Conservation (phyloP, 2,888 invertebrate genomes). For the Catonia carolina region DNA sequence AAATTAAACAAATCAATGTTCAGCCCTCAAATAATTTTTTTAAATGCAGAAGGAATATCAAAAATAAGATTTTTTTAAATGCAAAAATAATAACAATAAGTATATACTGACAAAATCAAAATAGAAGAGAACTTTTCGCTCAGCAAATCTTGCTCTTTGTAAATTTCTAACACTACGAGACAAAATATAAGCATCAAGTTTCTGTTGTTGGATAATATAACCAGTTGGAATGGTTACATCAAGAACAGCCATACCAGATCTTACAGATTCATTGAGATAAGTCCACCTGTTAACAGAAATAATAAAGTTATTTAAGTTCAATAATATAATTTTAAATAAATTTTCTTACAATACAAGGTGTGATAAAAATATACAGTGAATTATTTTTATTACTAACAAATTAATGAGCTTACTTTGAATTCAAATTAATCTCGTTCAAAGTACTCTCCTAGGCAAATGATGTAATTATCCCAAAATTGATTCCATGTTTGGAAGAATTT, state of each 20-base stretch:
- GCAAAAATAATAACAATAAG: too few relatives aligned
- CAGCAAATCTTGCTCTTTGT: slow-evolving; percentile 74
- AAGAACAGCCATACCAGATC: slow-evolving; percentile 82
- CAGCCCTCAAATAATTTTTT: too few relatives aligned
- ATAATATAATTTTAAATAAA: too few relatives aligned
- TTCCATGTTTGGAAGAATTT: too few relatives aligned
- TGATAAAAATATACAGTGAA: too few relatives aligned
- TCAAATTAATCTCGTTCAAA: too few relatives aligned
- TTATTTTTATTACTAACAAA: neutral
- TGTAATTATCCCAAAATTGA: too few relatives aligned
- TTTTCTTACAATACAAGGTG: neutral
- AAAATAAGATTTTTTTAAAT: too few relatives aligned
- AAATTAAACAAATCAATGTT: too few relatives aligned
- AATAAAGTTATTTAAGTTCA: slow-evolving; percentile 5
- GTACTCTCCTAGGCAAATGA: too few relatives aligned
- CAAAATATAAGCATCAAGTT: slow-evolving; percentile 74
- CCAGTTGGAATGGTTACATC: slow-evolving; percentile 85
- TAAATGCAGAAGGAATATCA: too few relatives aligned
- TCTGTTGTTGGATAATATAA: slow-evolving; percentile 85
- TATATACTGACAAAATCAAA: slow-evolving; percentile 83
- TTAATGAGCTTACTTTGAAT: neutral
- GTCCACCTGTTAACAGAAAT: slow-evolving; percentile 58
- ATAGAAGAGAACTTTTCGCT: slow-evolving; percentile 82
- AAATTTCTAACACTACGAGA: slow-evolving; percentile 72
- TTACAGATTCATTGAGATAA: slow-evolving; percentile 64